Percentiles rank a stretch among this genome's conserved stretches.
These are phyloP conservation scores for Plumapathes pennacea DNA, from an alignment of 92 coral and sea anemone species.

Conservation along the genomic window DNA sequence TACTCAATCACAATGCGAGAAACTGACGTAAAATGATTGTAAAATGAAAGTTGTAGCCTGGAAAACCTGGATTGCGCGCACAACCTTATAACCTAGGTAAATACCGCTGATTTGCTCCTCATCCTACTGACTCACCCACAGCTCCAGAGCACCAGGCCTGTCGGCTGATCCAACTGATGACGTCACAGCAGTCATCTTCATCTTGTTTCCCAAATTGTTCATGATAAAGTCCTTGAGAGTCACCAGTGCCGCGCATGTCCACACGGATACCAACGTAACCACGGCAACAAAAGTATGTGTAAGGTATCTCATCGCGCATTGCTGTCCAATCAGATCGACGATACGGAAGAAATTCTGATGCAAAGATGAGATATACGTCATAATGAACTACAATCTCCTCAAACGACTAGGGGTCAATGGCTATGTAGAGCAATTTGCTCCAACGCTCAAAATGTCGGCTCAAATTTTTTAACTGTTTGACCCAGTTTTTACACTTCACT, in stretches of 20 bases:
- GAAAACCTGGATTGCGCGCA: too few species aligned
- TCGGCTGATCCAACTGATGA: conserved; percentile 72
- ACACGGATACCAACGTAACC: conserved; percentile 84
- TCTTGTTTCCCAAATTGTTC: conserved; percentile 74
- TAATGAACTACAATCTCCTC: too few species aligned
- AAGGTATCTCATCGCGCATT: conserved; percentile 46
- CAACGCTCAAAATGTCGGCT: too few species aligned
- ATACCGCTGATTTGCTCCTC: too few species aligned
- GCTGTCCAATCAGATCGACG: conserved; percentile 69
- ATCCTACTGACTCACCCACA: conserved; percentile 75
- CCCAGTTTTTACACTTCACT: too few species aligned
- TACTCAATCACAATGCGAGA: too few species aligned
- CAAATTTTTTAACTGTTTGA: too few species aligned
- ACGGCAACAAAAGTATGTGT: conserved; percentile 58
- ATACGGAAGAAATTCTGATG: conserved; percentile 72
- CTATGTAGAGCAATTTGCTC: too few species aligned
- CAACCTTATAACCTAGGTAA: too few species aligned
- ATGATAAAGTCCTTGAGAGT: conserved; percentile 68
- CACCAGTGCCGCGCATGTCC: conserved; percentile 84
- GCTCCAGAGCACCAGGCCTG: conserved; percentile 75
- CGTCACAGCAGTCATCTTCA: conserved; percentile 79
- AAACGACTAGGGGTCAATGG: too few species aligned
- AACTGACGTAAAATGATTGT: too few species aligned
- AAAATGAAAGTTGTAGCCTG: too few species aligned
- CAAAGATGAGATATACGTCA: neutral